These are phyloP conservation scores for Kradibia gibbosae DNA, from an alignment of 1,140 invertebrate genomes.

Conservation along the genomic window DNA sequence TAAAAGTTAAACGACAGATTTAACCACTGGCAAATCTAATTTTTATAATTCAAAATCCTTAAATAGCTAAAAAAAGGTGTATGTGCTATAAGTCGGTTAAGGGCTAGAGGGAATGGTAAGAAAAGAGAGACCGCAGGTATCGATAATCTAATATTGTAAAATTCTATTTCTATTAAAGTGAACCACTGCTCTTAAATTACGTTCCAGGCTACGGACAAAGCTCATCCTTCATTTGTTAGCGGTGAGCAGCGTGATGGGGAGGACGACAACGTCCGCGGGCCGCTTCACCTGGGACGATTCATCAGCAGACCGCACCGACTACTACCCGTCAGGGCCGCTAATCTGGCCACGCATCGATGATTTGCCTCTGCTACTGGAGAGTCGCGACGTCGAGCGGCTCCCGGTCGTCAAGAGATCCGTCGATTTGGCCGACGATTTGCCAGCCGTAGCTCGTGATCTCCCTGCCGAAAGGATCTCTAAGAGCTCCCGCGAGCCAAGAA, in stretches of 20 bases:
- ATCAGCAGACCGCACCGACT: slow-evolving; percentile 48
- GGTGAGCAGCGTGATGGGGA: not conserved
- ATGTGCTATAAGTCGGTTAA: too few species aligned
- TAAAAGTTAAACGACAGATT: too few species aligned
- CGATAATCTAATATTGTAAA: too few species aligned
- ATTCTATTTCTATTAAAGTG: not conserved
- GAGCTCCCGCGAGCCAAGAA: slow-evolving; percentile 58
- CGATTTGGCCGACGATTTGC: not conserved
- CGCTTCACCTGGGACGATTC: slow-evolving; percentile 64
- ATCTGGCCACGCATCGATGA: slow-evolving; percentile 59
- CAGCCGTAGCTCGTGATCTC: slow-evolving; percentile 51
- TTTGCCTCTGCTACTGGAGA: slow-evolving; percentile 62
- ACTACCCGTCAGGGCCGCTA: slow-evolving; percentile 50
- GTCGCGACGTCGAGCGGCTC: slow-evolving; percentile 53
- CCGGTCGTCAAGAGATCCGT: not conserved
- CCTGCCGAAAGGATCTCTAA: slow-evolving; percentile 62
- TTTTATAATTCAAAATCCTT: too few species aligned
- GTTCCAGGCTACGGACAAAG: slow-evolving; percentile 20
- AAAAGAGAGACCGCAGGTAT: too few species aligned
- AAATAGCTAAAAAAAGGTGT: too few species aligned
- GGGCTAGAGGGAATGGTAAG: too few species aligned
- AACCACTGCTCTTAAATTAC: not conserved
- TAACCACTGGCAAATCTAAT: too few species aligned
- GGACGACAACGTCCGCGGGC: slow-evolving; percentile 48
- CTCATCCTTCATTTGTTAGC: not conserved